Conservation (phyloP, 2,888 invertebrate species). For the Dexiosoma caninum region DNA sequence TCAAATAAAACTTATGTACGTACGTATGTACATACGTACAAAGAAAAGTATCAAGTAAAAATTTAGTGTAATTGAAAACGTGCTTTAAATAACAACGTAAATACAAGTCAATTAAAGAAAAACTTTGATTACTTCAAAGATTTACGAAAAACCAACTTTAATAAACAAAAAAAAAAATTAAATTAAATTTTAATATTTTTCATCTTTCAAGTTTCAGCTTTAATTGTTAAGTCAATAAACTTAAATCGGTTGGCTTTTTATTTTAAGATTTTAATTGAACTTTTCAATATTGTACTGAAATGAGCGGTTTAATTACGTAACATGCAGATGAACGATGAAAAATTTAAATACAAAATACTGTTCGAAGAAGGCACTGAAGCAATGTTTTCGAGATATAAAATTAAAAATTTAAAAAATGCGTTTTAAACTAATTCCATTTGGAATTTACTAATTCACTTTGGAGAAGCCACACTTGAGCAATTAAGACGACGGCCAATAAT, state of each 20-base stretch:
- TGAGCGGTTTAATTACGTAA: slow-evolving; percentile 33
- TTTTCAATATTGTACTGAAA: slow-evolving; percentile 20
- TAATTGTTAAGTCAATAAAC: slow-evolving; percentile 49
- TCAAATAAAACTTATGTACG: too few species aligned
- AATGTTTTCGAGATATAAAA: too few species aligned
- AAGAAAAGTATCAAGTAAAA: background rate
- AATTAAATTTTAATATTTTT: slow-evolving; percentile 32
- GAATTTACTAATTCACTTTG: too few species aligned
- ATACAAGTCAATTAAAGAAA: slow-evolving; percentile 42
- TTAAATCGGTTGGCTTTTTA: background rate
- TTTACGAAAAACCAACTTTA: slow-evolving; percentile 6
- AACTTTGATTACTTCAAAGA: slow-evolving; percentile 35
- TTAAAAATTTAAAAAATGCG: too few species aligned
- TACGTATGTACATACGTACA: background rate
- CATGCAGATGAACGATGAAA: background rate
- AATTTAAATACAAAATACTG: background rate
- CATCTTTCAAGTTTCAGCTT: slow-evolving; percentile 17
- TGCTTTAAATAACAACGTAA: slow-evolving; percentile 48
- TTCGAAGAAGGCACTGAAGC: background rate
- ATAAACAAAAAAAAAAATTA: slow-evolving; percentile 5
- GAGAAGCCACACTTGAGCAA: too few species aligned
- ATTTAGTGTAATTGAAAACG: slow-evolving; percentile 53
- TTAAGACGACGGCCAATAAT: too few species aligned
- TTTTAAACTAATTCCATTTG: too few species aligned
- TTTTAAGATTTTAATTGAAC: slow-evolving; percentile 24